These are phyloP conservation scores for Aplodontia rufa DNA, from an alignment of 2,113 vertebrate genomes.

Conservation along the genomic window DNA sequence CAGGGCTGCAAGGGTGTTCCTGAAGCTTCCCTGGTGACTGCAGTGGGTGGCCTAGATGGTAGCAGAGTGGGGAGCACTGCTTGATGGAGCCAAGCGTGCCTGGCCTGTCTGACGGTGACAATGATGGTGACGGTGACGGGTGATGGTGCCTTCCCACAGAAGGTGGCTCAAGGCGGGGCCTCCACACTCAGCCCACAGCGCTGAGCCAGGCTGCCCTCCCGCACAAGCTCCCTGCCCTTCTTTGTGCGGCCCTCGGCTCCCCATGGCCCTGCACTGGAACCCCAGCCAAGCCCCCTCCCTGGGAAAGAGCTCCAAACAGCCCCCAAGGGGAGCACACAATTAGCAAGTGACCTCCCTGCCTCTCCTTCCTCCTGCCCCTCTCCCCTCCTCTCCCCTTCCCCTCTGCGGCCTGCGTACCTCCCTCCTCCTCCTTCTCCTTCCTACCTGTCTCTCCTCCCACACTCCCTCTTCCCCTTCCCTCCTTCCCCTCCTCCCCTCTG, in stretches of 20 bases:
- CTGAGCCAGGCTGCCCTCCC: background rate
- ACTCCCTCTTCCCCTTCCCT: rapidly evolving
- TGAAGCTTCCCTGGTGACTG: background rate
- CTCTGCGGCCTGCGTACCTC: rapidly evolving
- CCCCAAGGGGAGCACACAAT: background rate
- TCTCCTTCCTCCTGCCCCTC: background rate
- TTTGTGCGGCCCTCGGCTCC: too few species aligned
- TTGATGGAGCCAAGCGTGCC: background rate
- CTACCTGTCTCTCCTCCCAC: background rate
- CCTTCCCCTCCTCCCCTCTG: background rate
- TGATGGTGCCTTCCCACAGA: background rate
- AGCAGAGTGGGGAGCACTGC: background rate
- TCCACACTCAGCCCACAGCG: too few species aligned
- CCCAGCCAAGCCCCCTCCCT: background rate
- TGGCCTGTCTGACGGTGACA: background rate
- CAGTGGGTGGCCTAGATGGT: background rate
- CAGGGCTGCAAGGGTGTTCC: background rate
- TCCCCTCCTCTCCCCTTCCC: rapidly evolving
- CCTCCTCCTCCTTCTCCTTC: background rate
- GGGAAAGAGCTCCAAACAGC: conserved; percentile 54
- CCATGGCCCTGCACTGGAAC: background rate
- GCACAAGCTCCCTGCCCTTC: background rate
- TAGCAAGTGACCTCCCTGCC: conserved; percentile 31
- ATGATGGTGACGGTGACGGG: too few species aligned
- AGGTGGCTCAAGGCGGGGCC: too few species aligned